Base-by-base conservation (phyloP, 2,888 invertebrate genomes). In the Digitonthophagus gazella region DNA sequence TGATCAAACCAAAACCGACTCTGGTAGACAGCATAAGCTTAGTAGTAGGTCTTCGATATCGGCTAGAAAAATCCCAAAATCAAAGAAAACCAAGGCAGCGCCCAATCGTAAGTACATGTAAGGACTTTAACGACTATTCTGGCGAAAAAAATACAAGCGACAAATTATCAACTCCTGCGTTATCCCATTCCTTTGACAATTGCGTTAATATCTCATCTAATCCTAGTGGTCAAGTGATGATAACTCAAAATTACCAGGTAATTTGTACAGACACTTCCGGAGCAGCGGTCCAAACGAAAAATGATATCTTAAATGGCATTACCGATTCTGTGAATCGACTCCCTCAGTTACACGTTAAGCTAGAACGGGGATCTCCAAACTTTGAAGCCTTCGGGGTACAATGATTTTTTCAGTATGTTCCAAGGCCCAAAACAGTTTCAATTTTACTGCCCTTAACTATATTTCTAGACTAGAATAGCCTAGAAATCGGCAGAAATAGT, bases 271-370 rank as follows among this genome's bases (percentile, higher is more conserved):
- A 82, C 58, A 76, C 76, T 64, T 76, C 76, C n/a, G 81, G 80
- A 16, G 80, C 80, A 3, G 80, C 81, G 2, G 78, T 81, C 5
- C 74, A 75, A 66, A 81, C 82, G 0, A 81, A 82, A 65, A 81
- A 81, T 68, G 79, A 80, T 69, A 82, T 82, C 20, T 73, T 82
- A 6, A 79, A 77, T 64, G 82, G 81, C 14, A 82, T 82, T 58
- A 80, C 82, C 0, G 77, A 79, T 64, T 81, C 82, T 1, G 80
- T 82, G 0, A 82, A 83, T 71, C 74, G 80, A 64, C 71, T 82
- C 1, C 79, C 81, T 16, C 58, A 70, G 22, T 57, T 69, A 28
- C 68, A 70, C 6, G 65, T 69, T 2, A 63, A 61, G 28, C 58
- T 67, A n/a, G n/a, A n/a, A n/a, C n/a, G n/a, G n/a, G n/a, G n/a